A percentile compares a stretch with the other conserved stretches of the same genome.
Evolutionary conservation across 2,888 invertebrate genomes (phyloP).

Genomic region (Danaus chrysippus): DNA sequence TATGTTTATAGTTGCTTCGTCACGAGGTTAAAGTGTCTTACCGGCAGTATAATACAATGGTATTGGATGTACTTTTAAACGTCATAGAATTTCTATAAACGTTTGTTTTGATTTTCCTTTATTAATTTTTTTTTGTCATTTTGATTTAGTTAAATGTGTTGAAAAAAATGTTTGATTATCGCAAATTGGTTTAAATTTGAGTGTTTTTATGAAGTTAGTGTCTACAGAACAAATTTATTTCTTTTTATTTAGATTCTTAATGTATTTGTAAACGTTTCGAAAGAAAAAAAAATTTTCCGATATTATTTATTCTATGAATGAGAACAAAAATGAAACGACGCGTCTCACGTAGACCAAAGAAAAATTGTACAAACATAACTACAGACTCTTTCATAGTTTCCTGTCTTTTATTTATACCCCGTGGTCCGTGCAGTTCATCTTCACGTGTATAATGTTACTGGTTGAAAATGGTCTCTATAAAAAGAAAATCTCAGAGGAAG

Average conservation of each 20-base stretch:
- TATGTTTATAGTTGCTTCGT: slow-evolving; percentile 43
- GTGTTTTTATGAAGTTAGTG: no score
- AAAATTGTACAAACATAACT: slow-evolving; percentile 2
- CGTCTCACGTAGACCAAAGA: background rate
- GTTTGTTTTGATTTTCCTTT: no score
- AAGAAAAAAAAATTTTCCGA: background rate
- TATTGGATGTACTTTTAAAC: background rate
- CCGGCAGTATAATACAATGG: slow-evolving; percentile 1
- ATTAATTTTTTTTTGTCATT: no score
- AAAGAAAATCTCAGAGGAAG: slow-evolving; percentile 38
- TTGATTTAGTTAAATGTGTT: no score
- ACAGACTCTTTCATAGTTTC: slow-evolving; percentile 6
- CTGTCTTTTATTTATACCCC: slow-evolving; percentile 20
- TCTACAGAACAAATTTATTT: no score
- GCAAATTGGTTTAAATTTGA: no score
- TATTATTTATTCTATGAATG: background rate
- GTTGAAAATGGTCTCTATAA: slow-evolving; percentile 29
- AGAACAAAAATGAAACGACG: background rate
- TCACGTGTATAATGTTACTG: slow-evolving; percentile 28
- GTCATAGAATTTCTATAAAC: no score
- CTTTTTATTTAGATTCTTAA: no score
- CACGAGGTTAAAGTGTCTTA: slow-evolving; percentile 15
- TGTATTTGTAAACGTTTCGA: background rate
- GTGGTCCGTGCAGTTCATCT: slow-evolving; percentile 11
- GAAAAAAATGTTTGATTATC: no score